Evolutionary conservation across 2,797 vertebrate genomes (phyloP).

Genomic region (Cirrhinus molitorella): DNA sequence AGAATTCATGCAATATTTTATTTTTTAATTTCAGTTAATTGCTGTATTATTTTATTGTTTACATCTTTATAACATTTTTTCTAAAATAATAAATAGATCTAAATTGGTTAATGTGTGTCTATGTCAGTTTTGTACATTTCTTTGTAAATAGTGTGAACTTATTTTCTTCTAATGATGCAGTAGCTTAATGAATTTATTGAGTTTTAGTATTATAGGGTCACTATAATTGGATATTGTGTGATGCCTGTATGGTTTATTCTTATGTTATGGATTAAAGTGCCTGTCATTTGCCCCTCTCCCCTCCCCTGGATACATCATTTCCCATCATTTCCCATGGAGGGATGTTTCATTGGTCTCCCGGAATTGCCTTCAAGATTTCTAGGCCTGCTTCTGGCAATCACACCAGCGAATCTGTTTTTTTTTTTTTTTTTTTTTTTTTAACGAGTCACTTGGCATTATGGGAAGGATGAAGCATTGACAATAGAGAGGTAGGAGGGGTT

Average conservation of each 20-base stretch:
- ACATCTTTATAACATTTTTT: neutral
- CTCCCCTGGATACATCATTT: conserved; percentile 35
- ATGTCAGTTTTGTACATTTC: neutral
- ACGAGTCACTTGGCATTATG: conserved; percentile 27
- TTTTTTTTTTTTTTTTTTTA: neutral
- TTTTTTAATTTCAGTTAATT: too few species aligned
- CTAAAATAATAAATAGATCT: neutral
- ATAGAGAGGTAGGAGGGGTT: conserved; percentile 37
- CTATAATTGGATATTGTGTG: conserved; percentile 53
- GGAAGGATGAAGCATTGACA: conserved; percentile 40
- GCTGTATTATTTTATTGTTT: neutral
- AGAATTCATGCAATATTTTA: neutral
- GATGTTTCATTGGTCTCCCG: conserved; percentile 49
- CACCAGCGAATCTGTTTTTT: conserved; percentile 21
- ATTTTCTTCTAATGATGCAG: neutral
- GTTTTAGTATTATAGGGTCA: neutral
- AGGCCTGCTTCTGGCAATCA: conserved; percentile 39
- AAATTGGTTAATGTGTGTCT: neutral
- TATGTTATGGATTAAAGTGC: neutral
- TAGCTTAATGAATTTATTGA: neutral
- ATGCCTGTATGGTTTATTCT: conserved; percentile 11
- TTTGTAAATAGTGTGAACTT: neutral
- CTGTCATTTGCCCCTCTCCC: conserved; percentile 7
- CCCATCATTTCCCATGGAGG: conserved; percentile 51
- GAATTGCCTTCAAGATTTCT: conserved; percentile 43